These are phyloP conservation scores for Aldrovandia affinis DNA, from an alignment of 2,797 vertebrate species.

Conservation along the genomic window DNA sequence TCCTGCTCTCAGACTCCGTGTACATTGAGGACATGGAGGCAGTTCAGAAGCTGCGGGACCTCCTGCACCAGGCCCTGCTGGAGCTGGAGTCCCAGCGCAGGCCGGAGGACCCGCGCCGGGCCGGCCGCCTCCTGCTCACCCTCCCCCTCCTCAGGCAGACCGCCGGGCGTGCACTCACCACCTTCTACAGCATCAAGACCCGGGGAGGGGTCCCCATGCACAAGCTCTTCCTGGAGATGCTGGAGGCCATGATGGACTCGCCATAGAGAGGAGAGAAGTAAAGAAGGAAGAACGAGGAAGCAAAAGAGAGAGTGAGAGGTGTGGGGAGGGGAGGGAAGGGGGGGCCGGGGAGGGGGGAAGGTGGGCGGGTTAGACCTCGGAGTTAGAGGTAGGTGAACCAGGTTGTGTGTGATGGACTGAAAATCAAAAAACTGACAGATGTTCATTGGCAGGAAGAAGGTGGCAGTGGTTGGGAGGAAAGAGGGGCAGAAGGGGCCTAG, in stretches of 20 bases:
- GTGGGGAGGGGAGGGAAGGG: background rate
- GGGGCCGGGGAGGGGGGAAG: too few species aligned
- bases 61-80: conserved; percentile 87
- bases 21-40: conserved; percentile 92
- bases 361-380: background rate
- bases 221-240: conserved; percentile 95
- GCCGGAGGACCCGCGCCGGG: conserved; percentile 76
- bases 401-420: background rate
- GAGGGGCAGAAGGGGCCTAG: background rate
- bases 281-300: conserved; percentile 28
- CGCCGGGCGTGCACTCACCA: conserved; percentile 86
- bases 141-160: conserved; percentile 90
- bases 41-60: conserved; percentile 88
- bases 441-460: background rate
- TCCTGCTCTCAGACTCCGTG: conserved; percentile 78
- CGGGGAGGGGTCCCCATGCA: conserved; percentile 93
- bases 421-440: background rate
- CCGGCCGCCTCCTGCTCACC: conserved; percentile 87
- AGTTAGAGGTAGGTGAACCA: background rate
- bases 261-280: conserved; percentile 61
- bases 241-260: conserved; percentile 96
- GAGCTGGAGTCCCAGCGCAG: conserved; percentile 84
- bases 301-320: conserved; percentile 38
- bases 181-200: conserved; percentile 91
- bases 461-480: background rate